phyloP scores from a whole-genome alignment of 1,140 invertebrate species.

The Calliphora vicina region DNA sequence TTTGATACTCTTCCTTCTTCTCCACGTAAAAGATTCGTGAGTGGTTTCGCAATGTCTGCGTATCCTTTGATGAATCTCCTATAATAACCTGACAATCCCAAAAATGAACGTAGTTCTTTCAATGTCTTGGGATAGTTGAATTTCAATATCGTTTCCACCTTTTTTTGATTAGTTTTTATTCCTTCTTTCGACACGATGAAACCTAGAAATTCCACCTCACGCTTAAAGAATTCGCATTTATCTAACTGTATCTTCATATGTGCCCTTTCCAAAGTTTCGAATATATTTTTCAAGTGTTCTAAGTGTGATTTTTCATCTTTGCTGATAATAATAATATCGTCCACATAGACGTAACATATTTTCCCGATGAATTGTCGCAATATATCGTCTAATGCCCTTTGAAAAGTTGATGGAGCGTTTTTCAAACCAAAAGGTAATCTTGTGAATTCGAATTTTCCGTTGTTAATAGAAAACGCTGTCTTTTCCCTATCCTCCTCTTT shows the following conservation, averaged over 20 bases:
- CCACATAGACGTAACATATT: too few relatives aligned
- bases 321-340: too few relatives aligned
- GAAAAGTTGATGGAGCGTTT: too few relatives aligned
- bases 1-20: too few relatives aligned
- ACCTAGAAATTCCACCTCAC: slow-evolving; percentile 47
- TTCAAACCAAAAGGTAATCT: too few relatives aligned
- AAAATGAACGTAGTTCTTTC: background rate
- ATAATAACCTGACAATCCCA: background rate
- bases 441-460: too few relatives aligned
- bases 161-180: slow-evolving; percentile 42
- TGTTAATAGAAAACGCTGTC: too few relatives aligned
- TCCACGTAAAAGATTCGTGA: too few relatives aligned
- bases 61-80: background rate
- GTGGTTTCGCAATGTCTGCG: background rate
- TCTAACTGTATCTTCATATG: slow-evolving; percentile 48
- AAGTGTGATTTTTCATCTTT: too few relatives aligned
- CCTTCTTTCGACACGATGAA: slow-evolving; percentile 47
- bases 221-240: slow-evolving; percentile 43
- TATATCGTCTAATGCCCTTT: too few relatives aligned
- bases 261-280: slow-evolving; percentile 40
- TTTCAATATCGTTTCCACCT: slow-evolving; percentile 43
- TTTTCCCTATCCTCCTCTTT: slow-evolving; percentile 55
- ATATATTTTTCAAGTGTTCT: slow-evolving; percentile 44
- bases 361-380: too few relatives aligned
- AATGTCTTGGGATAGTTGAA: slow-evolving; percentile 47